phyloP scores from a whole-genome alignment of 2,888 invertebrate genomes.

The Drosophila fulvimacula region DNA sequence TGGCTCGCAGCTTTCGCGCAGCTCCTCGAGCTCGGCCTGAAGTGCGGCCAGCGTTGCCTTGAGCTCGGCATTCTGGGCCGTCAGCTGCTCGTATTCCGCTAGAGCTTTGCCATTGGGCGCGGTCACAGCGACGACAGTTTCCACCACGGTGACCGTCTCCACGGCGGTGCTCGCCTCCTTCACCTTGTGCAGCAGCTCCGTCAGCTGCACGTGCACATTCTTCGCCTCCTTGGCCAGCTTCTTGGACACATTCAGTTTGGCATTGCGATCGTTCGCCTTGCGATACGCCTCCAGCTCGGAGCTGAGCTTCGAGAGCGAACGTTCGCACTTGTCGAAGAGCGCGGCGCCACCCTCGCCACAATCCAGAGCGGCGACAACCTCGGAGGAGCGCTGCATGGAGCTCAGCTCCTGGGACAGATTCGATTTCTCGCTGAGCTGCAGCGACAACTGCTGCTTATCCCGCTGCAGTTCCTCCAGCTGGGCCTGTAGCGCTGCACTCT shows the following conservation, averaged over 20 bases:
- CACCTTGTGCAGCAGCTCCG: conserved; percentile 80
- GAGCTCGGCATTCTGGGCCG: conserved; percentile 79
- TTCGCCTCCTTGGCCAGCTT: conserved; percentile 84
- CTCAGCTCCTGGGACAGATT: conserved; percentile 80
- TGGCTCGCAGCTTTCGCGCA: conserved; percentile 76
- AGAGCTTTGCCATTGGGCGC: conserved; percentile 82
- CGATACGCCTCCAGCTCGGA: conserved; percentile 83
- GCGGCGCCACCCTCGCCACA: conserved; percentile 63
- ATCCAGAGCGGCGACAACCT: conserved; percentile 78
- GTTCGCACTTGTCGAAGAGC: conserved; percentile 81
- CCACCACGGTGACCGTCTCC: conserved; percentile 80
- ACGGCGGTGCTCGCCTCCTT: conserved; percentile 81
- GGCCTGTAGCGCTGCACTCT: conserved; percentile 81
- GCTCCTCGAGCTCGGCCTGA: conserved; percentile 64
- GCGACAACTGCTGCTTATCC: conserved; percentile 83
- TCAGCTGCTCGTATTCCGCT: conserved; percentile 82
- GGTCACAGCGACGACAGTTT: conserved; percentile 81
- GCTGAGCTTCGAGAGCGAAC: conserved; percentile 80
- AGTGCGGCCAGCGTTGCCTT: conserved; percentile 72
- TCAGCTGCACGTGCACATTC: conserved; percentile 81
- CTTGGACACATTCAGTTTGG: conserved; percentile 83
- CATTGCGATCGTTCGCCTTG: conserved; percentile 82
- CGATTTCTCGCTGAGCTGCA: conserved; percentile 73
- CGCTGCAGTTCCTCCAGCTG: conserved; percentile 84
- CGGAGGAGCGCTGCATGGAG: conserved; percentile 81